Evolutionary conservation across 2,113 vertebrate species (phyloP).

Genomic region (human (Homo sapiens)): GRCh38 chr15:54584001-54584500

Average conservation of each 20-base stretch:
- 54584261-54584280: not conserved
- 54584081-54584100: not conserved
- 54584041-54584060: not conserved
- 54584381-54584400: constrained; percentile 30
- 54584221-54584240: not conserved
- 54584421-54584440: not conserved
- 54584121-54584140: not conserved
- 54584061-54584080: not conserved
- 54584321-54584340: not conserved
- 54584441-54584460: not conserved
- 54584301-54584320: not conserved
- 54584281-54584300: not conserved
- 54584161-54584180: not conserved
- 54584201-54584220: too few relatives aligned
- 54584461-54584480: not conserved
- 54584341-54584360: not conserved
- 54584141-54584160: too few relatives aligned
- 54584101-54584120: not conserved
- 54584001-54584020: rapidly evolving
- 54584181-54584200: not conserved
- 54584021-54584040: not conserved
- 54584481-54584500: not conserved
- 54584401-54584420: constrained; percentile 27
- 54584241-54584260: not conserved
- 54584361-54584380: not conserved